Evolutionary conservation across 2,797 vertebrate genomes (phyloP), one percentile per base, ranked within the genome.

Genomic region (Girardinus metallicus): DNA sequence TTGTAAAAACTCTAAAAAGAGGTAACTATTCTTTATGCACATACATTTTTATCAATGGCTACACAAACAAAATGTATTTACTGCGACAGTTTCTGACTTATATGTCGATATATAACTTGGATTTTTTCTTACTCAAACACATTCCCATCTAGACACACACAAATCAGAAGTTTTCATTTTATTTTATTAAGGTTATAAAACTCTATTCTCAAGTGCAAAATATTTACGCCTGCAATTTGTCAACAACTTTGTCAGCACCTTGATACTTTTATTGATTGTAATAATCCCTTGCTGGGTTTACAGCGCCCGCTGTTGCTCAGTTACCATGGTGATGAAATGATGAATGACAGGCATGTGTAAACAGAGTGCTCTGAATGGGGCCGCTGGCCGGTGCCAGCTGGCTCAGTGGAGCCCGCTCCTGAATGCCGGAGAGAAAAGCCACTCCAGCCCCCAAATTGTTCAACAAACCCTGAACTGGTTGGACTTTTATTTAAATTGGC

Each of bases 401-500:
- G 92, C 90, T 94, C 91, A 89, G 88, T 89, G 92, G 92, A 93
- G 89, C 94, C 92, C 85, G 75, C 84, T 89, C 76, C 85, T 91
- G 93, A 94, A 94, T 93, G 92, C 93, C 94, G 93, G 92, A 92
- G 91, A 55, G 43, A 75, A 75, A 76, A 92, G 88, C 89, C 89
- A 92, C 93, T 94, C 90, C 79, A 93, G 90, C 86, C 86, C 86
- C 86, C 86, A 94, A 93, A 95, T 93, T 90, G 89, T 92, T 90
- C 83, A 86, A 91, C 93, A 94, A 95, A 95, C 91, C 83, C 83
- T 77, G 36, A 86, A 90, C 93, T 92, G 43, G 89, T 81, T 57
- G 87, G 89, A 85, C 87, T 87, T 94, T 94, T 95, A 94, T 95
- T 94, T 94, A 94, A 81, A 91, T 92, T 95, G 94, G 94, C 91